These are phyloP conservation scores for Aspidiotus rigidus DNA, from an alignment of 2,888 invertebrate species.

Conservation along the genomic window DNA sequence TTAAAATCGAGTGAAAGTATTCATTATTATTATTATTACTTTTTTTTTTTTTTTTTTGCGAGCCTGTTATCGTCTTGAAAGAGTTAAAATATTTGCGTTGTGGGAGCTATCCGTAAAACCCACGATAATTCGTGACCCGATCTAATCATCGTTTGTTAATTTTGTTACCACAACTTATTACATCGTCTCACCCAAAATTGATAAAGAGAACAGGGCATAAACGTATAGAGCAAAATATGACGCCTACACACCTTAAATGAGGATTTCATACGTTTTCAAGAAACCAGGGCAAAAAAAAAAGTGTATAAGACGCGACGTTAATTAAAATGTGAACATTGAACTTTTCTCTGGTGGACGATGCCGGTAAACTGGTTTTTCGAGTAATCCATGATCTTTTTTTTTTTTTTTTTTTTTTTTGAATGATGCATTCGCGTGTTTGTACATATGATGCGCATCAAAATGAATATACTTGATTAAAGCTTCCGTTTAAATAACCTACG, in stretches of 20 bases:
- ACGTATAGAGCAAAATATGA: background rate
- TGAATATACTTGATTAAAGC: too few species aligned
- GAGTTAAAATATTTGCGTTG: slow-evolving; percentile 23
- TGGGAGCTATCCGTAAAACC: slow-evolving; percentile 28
- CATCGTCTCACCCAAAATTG: background rate
- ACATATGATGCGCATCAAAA: too few species aligned
- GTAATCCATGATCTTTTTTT: too few species aligned
- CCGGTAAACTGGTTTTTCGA: too few species aligned
- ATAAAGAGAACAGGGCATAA: background rate
- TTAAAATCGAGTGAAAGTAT: slow-evolving; percentile 28
- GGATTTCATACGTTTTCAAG: background rate
- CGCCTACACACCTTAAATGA: background rate
- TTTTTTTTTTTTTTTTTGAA: too few species aligned
- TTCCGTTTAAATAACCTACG: too few species aligned
- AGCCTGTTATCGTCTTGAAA: slow-evolving; percentile 1
- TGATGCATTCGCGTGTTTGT: too few species aligned
- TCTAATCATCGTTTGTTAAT: slow-evolving; percentile 9
- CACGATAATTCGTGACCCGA: slow-evolving; percentile 32
- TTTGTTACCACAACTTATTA: slow-evolving; percentile 19
- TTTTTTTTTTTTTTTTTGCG: slow-evolving; percentile 18
- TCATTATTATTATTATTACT: slow-evolving; percentile 18
- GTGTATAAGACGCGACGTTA: slow-evolving; percentile 1
- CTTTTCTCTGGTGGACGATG: background rate
- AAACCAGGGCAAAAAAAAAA: background rate
- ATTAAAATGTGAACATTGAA: slow-evolving; percentile 17